phyloP scores from a whole-genome alignment of 2,888 invertebrate genomes.

The Napeogenes sylphis region DNA sequence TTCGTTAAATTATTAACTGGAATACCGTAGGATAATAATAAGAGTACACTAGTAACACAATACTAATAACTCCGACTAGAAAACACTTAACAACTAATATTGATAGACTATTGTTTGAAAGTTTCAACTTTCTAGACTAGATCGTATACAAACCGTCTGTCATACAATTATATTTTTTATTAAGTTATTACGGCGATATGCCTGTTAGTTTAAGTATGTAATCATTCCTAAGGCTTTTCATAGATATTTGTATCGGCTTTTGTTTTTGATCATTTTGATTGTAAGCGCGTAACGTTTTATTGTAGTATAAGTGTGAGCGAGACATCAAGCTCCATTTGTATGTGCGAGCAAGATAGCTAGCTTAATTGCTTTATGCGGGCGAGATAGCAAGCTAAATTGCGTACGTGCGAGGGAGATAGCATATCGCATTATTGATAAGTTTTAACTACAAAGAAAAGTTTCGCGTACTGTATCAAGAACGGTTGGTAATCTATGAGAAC shows the following conservation, averaged over 20 bases:
- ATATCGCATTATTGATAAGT: background rate
- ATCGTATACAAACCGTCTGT: constrained; percentile 3
- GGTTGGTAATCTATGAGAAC: constrained; percentile 15
- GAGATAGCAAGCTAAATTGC: too few relatives aligned
- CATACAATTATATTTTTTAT: constrained; percentile 14
- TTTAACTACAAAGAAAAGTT: background rate
- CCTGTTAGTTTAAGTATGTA: constrained; percentile 30
- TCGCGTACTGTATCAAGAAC: background rate
- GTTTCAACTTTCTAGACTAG: constrained; percentile 23
- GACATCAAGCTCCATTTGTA: background rate
- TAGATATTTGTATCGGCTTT: constrained; percentile 18
- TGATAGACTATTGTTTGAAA: constrained; percentile 17
- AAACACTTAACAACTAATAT: too few relatives aligned
- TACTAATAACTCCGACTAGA: too few relatives aligned
- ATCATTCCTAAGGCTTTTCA: constrained; percentile 30
- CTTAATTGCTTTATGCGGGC: background rate
- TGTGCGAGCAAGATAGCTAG: background rate
- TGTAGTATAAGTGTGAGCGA: background rate
- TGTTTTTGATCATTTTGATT: too few relatives aligned
- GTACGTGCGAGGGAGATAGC: constrained; percentile 3
- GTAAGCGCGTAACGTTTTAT: background rate
- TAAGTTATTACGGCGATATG: constrained; percentile 18
- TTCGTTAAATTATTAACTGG: too few relatives aligned
- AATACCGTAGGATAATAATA: too few relatives aligned
- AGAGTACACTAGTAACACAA: too few relatives aligned